A percentile compares a stretch with the other conserved stretches of the same genome.
phyloP scores from a whole-genome alignment of 1,140 invertebrate genomes.

The Venturia canescens region DNA sequence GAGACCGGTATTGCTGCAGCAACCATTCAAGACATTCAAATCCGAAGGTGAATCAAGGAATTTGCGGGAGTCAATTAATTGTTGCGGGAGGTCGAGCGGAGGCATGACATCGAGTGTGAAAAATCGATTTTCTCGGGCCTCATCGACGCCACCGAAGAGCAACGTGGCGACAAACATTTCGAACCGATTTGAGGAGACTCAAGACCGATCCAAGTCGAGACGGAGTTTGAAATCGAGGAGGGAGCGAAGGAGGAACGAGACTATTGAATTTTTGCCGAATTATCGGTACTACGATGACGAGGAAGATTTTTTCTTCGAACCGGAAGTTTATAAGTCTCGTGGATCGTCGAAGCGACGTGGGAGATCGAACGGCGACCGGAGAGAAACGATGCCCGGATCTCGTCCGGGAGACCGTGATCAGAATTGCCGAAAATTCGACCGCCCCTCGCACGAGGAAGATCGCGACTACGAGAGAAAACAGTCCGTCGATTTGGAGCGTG shows the following conservation, averaged over 20 bases:
- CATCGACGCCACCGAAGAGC: not conserved
- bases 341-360: not conserved
- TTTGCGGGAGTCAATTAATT: not conserved
- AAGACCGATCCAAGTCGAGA: conserved; percentile 23
- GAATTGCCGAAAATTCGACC: conserved; percentile 5
- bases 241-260: conserved; percentile 9
- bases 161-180: not conserved
- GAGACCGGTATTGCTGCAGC: conserved; percentile 57
- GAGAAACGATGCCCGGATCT: not conserved
- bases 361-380: not conserved
- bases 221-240: not conserved
- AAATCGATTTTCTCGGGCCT: conserved; percentile 7
- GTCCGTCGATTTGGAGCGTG: conserved; percentile 41
- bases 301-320: not conserved
- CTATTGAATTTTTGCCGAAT: conserved; percentile 45
- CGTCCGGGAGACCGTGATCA: not conserved
- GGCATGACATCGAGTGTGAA: conserved; percentile 37
- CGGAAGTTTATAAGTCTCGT: not conserved
- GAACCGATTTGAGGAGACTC: not conserved
- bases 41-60: conserved; percentile 58
- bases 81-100: conserved; percentile 3
- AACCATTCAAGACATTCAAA: conserved; percentile 60
- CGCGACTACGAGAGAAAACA: conserved; percentile 9
- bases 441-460: not conserved
- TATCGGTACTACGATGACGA: conserved; percentile 37